Conservation (phyloP, 2,888 invertebrate species). For the Amphipyra tragopoginis region DNA sequence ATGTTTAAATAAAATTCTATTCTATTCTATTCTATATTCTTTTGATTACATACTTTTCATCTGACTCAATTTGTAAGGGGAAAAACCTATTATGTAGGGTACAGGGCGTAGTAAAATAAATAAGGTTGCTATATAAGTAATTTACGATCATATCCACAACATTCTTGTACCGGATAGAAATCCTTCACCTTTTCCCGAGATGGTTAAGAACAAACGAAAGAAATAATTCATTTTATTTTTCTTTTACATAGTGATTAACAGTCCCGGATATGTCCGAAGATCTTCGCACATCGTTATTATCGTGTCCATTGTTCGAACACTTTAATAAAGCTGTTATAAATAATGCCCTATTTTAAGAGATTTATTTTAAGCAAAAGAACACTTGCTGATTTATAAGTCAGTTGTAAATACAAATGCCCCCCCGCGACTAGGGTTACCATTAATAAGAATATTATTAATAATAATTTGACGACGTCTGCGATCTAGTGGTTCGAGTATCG, state of each 20-base stretch:
- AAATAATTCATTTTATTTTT: conserved; percentile 22
- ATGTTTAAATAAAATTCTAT: no score
- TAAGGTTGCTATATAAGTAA: background rate
- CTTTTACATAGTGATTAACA: conserved; percentile 29
- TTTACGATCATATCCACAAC: conserved; percentile 20
- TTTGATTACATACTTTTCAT: no score
- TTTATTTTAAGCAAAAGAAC: conserved; percentile 3
- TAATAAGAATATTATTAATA: no score
- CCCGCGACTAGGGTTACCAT: background rate
- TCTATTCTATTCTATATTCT: no score
- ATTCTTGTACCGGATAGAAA: conserved; percentile 26
- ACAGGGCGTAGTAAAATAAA: no score
- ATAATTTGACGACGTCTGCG: no score
- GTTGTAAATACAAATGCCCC: no score
- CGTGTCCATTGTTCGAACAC: conserved; percentile 6
- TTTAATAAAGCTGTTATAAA: conserved; percentile 30
- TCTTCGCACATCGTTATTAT: conserved; percentile 27
- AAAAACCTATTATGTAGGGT: no score
- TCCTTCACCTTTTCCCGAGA: conserved; percentile 55
- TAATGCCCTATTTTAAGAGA: conserved; percentile 4
- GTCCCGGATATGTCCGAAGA: conserved; percentile 31
- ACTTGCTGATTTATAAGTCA: conserved; percentile 15
- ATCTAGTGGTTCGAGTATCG: no score
- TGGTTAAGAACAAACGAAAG: conserved; percentile 19
- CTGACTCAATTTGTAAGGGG: no score